These are phyloP conservation scores for Eremophila alpestris DNA, from an alignment of 2,797 vertebrate genomes.

Conservation along the genomic window DNA sequence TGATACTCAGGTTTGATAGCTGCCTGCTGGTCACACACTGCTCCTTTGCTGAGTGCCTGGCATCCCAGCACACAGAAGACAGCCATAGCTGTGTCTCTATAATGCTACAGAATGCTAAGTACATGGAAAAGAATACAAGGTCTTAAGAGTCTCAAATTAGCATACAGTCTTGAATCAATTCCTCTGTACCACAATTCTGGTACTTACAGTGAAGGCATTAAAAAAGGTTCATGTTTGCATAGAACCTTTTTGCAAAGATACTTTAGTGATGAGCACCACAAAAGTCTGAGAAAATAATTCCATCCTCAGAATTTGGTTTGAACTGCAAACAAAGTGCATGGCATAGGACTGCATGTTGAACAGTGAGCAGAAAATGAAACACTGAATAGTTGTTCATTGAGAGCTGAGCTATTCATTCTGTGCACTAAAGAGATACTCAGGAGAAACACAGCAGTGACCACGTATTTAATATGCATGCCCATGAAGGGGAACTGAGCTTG, in stretches of 20 bases:
- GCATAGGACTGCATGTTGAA: slow-evolving; percentile 37
- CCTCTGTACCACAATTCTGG: not conserved
- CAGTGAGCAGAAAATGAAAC: slow-evolving; percentile 61
- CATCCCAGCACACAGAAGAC: not conserved
- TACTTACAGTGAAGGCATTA: not conserved
- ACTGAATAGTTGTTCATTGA: slow-evolving; percentile 65
- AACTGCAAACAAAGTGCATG: slow-evolving; percentile 6
- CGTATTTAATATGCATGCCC: slow-evolving; percentile 60
- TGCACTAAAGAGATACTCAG: slow-evolving; percentile 39
- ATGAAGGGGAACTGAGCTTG: slow-evolving; percentile 23
- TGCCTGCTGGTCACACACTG: not conserved
- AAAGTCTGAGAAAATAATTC: slow-evolving; percentile 33
- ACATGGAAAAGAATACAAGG: slow-evolving; percentile 1
- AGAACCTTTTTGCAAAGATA: not conserved
- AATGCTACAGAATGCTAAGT: slow-evolving; percentile 50
- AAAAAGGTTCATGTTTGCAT: not conserved
- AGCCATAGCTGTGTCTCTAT: not conserved
- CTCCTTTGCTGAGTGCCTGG: slow-evolving; percentile 27
- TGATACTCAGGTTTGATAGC: not conserved
- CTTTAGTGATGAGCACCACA: not conserved
- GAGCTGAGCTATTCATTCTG: slow-evolving; percentile 37
- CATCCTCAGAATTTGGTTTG: not conserved
- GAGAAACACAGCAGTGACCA: slow-evolving; percentile 53
- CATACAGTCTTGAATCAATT: slow-evolving; percentile 8
- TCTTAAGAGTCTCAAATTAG: slow-evolving; percentile 27